Evolutionary conservation across 2,113 vertebrate genomes (phyloP).

Genomic region (Odobenus rosmarus): DNA sequence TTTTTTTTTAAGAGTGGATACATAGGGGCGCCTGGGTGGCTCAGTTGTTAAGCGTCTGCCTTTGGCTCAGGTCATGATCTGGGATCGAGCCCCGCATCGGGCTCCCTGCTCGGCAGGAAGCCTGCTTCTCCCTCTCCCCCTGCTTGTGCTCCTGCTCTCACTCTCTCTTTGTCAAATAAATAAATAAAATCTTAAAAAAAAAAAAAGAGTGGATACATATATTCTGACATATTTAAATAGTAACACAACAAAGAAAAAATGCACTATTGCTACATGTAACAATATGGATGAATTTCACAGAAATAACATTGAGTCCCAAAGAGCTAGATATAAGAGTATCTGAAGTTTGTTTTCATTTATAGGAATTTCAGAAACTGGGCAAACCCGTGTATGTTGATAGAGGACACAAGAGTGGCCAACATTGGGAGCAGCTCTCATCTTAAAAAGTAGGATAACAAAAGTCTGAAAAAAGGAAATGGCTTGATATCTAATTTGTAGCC

Average conservation of each 20-base stretch:
- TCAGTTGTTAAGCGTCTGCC: too few relatives aligned
- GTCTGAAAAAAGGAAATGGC: not conserved
- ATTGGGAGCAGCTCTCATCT: not conserved
- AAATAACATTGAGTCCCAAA: not conserved
- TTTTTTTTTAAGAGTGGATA: not conserved
- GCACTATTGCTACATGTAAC: not conserved
- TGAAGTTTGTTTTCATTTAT: not conserved
- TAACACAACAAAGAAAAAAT: not conserved
- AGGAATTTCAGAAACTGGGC: not conserved
- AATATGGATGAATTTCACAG: not conserved
- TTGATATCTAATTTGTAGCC: not conserved
- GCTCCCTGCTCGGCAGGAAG: too few relatives aligned
- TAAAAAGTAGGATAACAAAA: not conserved
- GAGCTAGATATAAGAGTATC: not conserved
- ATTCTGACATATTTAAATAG: not conserved
- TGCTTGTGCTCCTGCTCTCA: too few relatives aligned
- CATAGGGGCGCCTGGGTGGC: too few relatives aligned
- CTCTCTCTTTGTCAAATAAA: too few relatives aligned
- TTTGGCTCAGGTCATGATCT: too few relatives aligned
- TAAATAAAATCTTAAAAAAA: too few relatives aligned
- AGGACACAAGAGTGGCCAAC: not conserved
- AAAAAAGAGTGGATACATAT: not conserved
- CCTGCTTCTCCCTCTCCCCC: too few relatives aligned
- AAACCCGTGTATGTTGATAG: not conserved
- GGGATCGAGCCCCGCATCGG: too few relatives aligned